Base-by-base conservation (phyloP, 1,140 invertebrate genomes). In the Portunus trituberculatus region DNA sequence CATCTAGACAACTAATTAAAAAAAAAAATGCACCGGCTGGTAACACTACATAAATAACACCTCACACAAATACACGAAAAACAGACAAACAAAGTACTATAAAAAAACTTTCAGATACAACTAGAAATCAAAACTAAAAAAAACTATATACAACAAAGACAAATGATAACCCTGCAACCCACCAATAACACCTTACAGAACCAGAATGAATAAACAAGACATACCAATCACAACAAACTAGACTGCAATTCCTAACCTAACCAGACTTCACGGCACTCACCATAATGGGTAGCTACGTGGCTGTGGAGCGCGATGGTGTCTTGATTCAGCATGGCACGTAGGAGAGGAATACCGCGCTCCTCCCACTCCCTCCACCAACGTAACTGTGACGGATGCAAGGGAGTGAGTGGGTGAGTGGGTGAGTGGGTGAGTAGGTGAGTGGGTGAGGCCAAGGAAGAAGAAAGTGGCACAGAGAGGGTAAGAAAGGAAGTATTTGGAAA, bases 321-420 rank as follows among this genome's bases (percentile, higher is more conserved):
- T 20, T 76, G 16, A 31, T 76, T 28, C 16, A 91, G 31, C 90
- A 76, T 76, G 3, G 52, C 52, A 29, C 76, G 59, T n/a, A 91
- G 90, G 16, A 91, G 90, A 4, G 90, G 90, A 0, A 76, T 28
- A 10, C 90, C 90, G 4, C 16, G 6, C 46, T 91, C 90, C 90
- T 91, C 90, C 90, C 90, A 91, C 29, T 91, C 52, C 59, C 52
- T 29, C 90, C 90, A 91, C 90, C 52, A 91, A 7, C 29, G 59
- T 29, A 91, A 12, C 90, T 91, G 52, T 91, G 67, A n/a, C 10
- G 67, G n/a, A n/a, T 12, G n/a, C 20, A 8, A 59, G 89, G n/a
- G 46, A 48, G n/a, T 46, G 89, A 28, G 48, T 14, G 14, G 29
- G 86, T 39, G 28, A 31, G 25, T 16, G 86, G 25, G 10, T 14